These are phyloP conservation scores for Chloroceryle amazona DNA, from an alignment of 2,797 vertebrate genomes.

Conservation along the genomic window DNA sequence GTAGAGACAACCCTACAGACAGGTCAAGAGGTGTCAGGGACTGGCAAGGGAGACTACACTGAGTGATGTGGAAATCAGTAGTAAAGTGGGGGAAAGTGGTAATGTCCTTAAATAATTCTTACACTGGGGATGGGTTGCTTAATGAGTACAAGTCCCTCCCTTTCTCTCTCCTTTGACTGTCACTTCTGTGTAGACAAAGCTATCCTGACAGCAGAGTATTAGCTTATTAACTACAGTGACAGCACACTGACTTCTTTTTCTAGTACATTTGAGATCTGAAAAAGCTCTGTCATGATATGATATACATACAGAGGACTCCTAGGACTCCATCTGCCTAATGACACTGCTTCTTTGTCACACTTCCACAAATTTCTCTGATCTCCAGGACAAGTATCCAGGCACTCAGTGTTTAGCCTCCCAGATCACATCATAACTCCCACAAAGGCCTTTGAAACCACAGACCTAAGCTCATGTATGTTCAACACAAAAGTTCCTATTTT, in stretches of 20 bases:
- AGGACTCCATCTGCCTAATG: background rate
- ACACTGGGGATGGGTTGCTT: fast-evolving
- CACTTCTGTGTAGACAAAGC: background rate
- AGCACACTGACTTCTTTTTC: background rate
- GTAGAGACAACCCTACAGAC: background rate
- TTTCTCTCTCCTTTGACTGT: background rate
- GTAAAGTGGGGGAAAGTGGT: background rate
- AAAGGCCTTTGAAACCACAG: background rate
- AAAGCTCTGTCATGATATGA: background rate
- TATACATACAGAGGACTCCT: background rate
- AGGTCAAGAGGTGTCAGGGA: background rate
- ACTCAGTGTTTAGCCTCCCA: background rate
- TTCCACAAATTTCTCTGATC: background rate
- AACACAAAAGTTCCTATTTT: background rate
- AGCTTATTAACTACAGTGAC: background rate
- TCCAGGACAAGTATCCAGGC: background rate
- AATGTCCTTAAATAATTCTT: background rate
- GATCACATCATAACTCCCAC: background rate
- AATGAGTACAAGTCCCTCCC: background rate
- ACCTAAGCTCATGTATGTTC: background rate
- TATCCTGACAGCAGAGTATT: background rate
- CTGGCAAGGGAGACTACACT: background rate
- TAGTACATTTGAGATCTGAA: background rate
- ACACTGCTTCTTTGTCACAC: background rate
- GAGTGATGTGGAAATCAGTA: background rate